Base-by-base conservation (phyloP, 2,888 invertebrate species). In the Agrilus cyanescens region DNA sequence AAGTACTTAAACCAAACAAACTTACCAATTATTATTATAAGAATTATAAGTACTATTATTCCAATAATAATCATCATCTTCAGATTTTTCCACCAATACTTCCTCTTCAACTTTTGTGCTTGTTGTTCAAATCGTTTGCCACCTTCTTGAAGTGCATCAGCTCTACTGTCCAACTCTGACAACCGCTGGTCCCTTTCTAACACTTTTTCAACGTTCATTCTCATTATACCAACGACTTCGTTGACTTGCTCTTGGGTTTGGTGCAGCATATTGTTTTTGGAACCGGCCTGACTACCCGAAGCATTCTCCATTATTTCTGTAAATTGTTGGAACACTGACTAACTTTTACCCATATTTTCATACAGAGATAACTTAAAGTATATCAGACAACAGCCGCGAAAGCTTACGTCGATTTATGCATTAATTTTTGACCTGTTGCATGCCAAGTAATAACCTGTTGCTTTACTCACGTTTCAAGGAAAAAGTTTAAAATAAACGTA, bases 71-170 rank as follows among this genome's bases (percentile, higher is more conserved):
- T 85, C 88, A 89, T 89, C 88, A 89, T 88, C 79, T 95, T 95
- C 60, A 94, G 74, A 70, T 96, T 96, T 70, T 95, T 91, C 80
- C 93, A 82, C 95, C 95, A 96, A 66, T 89, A 94, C 71, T 95
- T 95, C 63, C 91, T 79, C 72, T 95, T 95, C 66, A 95, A 75
- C 73, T 94, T 94, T 58, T 94, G 94, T 46, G 95, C 94, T 66
- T 93, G 91, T 58, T 94, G 93, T 66, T 95, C 95, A 66, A 96
- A 96, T 61, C 95, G 90, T 60, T 94, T 93, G 40, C 93, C 93
- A 34, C 91, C 91, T 63, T 91, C 85, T 62, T 93, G 90, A 44
- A 93, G 70, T 46, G 91, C 94, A 74, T 95, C 95, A 62, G 95
- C 94, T 73, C 95, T 78, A 66, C 93, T 89, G 62, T 96, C 94